A percentile compares a stretch with the other conserved stretches of the same genome.
Evolutionary conservation across 2,113 vertebrate genomes (phyloP).

Genomic region (Micronycteris hirsuta): DNA sequence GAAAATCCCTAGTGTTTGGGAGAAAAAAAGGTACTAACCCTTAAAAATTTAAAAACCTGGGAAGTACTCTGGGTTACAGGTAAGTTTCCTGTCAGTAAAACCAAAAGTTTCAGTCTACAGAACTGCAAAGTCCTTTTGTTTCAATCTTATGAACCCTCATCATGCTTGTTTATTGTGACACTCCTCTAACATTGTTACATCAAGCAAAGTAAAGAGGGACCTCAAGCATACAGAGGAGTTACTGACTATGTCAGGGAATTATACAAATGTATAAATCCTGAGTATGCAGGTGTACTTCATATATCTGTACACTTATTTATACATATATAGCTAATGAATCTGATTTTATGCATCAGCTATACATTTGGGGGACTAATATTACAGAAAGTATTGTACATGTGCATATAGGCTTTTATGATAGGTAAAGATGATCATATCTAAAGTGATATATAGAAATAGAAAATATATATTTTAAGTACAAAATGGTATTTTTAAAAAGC

Average conservation of each 20-base stretch:
- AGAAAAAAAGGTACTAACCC: fast-evolving
- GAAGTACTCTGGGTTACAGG: neutral
- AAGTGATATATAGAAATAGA: neutral
- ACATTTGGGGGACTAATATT: neutral
- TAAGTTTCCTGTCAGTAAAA: neutral
- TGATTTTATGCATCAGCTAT: neutral
- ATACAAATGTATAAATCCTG: neutral
- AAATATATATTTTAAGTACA: neutral
- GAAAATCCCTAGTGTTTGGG: neutral
- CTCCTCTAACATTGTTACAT: neutral
- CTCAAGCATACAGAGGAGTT: neutral
- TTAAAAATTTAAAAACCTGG: neutral
- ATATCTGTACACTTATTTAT: neutral
- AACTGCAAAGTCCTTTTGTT: neutral
- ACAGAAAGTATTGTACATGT: neutral
- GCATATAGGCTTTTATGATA: neutral
- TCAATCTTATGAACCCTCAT: neutral
- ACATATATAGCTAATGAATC: neutral
- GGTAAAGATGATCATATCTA: neutral
- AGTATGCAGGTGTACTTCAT: neutral
- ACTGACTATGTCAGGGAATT: neutral
- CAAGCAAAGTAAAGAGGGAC: neutral
- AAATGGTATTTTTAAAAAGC: neutral
- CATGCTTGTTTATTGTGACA: neutral
- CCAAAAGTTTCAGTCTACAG: neutral